Base-by-base conservation (phyloP, 2,113 vertebrate genomes). In the Verasper variegatus region DNA sequence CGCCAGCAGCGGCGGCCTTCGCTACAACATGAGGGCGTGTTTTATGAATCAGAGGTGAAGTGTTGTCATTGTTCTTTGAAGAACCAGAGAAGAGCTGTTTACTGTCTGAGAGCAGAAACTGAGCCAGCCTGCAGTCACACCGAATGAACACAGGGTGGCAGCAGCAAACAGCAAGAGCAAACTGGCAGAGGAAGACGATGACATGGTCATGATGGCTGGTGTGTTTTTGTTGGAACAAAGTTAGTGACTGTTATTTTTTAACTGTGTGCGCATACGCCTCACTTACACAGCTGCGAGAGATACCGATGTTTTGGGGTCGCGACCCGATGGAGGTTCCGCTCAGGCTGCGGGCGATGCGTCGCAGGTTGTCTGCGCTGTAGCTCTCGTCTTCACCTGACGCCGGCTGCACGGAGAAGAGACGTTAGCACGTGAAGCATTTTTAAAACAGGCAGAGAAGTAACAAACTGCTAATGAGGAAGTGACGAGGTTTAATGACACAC, bases 351-450 rank as follows among this genome's bases (percentile, higher is more conserved):
- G 95, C 92, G 83, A 97, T 90, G 74, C 95, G 94, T 37, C 94
- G 94, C 85, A 97, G 94, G 89, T 97, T 97, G 66, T 97, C 96
- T 73, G 95, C 95, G 76, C 94, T 96, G 89, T 98, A 96, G 84
- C 88, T 92, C 88, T 95, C 87, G 20, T 96, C 95, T 63, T 95
- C 90, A 62, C 35, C 71, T n/a, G 78, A 5, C 62, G 90, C 92
- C 51, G 60, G 54, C 91, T 90, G 84, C 26, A 54, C 20, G 14
- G 26, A 31, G 12, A 42, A 23, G 20, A 63, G 6, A 57, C 21
- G 4, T 15, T 7, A 56, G 54, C 37, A 9, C 37, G 37, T 40
- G 37, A 3, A 31, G 6, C 31, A 31, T 31, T 31, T 31, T 31
- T 31, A 6, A 6, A 5, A 31, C 1, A 31, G 31, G 27, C 27